phyloP scores from a whole-genome alignment of 1,140 invertebrate species.

The Mycetomoellerius zeteki region DNA sequence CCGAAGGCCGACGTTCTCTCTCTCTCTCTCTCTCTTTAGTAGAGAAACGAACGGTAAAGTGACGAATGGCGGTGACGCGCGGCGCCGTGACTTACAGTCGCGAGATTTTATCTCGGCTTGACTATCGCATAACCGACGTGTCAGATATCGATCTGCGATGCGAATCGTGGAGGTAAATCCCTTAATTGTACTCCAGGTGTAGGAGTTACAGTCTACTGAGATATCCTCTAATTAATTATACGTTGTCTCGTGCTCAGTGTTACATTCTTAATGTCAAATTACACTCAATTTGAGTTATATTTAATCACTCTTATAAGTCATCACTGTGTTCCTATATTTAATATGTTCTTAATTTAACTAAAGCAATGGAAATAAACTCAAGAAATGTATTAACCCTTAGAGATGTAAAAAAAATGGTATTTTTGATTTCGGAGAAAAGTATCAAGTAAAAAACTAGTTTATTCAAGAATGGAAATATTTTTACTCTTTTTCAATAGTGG shows the following conservation, averaged over 20 bases:
- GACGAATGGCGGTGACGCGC: conserved; percentile 28
- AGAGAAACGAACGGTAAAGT: conserved; percentile 64
- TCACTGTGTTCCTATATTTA: too few relatives aligned
- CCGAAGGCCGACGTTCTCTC: conserved; percentile 48
- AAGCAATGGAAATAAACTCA: too few relatives aligned
- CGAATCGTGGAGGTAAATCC: conserved; percentile 20
- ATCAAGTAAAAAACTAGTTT: too few relatives aligned
- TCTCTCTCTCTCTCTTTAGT: neutral
- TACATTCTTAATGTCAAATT: too few relatives aligned
- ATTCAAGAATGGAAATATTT: too few relatives aligned
- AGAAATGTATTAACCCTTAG: too few relatives aligned
- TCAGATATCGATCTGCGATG: conserved; percentile 51
- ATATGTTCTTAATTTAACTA: too few relatives aligned
- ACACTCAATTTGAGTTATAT: too few relatives aligned
- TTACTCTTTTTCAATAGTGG: too few relatives aligned
- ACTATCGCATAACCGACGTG: conserved; percentile 50
- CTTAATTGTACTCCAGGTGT: neutral
- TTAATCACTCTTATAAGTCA: too few relatives aligned
- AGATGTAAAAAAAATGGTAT: too few relatives aligned
- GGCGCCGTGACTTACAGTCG: neutral
- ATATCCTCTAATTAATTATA: conserved; percentile 13
- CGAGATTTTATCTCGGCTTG: conserved; percentile 43
- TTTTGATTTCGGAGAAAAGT: too few relatives aligned
- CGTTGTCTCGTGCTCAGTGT: neutral
- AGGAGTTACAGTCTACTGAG: neutral